Base-by-base conservation (phyloP, 2,797 vertebrate genomes). In the Hypotaenidia okinawae region DNA sequence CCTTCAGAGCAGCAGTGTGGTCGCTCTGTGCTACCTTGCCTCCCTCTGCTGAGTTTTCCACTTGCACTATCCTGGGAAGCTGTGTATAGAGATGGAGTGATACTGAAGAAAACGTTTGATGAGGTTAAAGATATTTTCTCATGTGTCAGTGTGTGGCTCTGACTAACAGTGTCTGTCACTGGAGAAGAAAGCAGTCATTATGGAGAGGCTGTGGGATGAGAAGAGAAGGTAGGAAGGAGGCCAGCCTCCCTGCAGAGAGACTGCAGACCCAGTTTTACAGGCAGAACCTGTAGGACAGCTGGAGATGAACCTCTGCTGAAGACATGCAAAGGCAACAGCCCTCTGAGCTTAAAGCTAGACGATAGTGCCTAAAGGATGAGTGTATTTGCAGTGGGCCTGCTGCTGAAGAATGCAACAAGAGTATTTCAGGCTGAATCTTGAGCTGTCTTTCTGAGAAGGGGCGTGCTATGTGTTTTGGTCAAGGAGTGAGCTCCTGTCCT, bases 211-310 rank as follows among this genome's bases (percentile, higher is more conserved):
- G 82, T 94, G 93, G 91, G 93, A 79, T 78, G 84, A 59, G 67
- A 76, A 57, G 51, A 51, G 81, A 69, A 67, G 61, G 84, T 21
- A 72, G 69, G 82, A 92, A 90, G 76, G 72, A 92, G 87, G 73
- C 78, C 64, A 80, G 45, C 49, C 64, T 83, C 64, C 68, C 45
- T 63, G 51, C 75, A 35, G 49, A 73, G 79, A 95, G 91, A 86
- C 1, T 0, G 87, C 63, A 69, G 76, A 82, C 94, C 92, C 67
- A 72, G 95, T 95, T 95, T 80, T 80, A 89, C 96, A 72, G 84
- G 95, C 75, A 66, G 92, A 97, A 97, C 96, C 92, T 95, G 96
- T 59, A 95, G 61, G 49, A 81, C 93, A 70, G 45, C 84, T 94
- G 68, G 51, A 78, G 69, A 84, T 43, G 73, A 92, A 81, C 25